These are phyloP conservation scores for Otolemur crassicaudatus DNA, from an alignment of 2,797 vertebrate species.

Conservation along the genomic window DNA sequence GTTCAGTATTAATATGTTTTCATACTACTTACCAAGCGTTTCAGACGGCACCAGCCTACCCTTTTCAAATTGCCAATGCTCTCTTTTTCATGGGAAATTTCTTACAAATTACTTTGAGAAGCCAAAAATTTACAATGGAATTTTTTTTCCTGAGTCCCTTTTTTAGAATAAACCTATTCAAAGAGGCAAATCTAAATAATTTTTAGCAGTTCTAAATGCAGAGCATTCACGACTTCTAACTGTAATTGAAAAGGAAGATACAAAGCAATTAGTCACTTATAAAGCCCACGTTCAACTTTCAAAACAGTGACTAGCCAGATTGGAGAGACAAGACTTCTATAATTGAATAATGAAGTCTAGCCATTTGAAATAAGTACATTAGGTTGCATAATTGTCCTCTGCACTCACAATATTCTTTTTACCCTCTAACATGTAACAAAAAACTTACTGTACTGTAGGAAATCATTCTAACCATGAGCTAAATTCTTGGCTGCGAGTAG, in stretches of 20 bases:
- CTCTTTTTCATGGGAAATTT: conserved; percentile 61
- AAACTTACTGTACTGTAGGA: conserved; percentile 33
- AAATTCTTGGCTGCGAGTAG: conserved; percentile 3
- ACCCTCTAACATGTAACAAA: not conserved
- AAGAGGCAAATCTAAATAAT: conserved; percentile 68
- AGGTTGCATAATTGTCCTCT: conserved; percentile 79
- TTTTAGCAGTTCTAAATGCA: conserved; percentile 71
- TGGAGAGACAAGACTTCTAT: conserved; percentile 67
- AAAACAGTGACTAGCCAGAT: conserved; percentile 74
- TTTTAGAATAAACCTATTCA: conserved; percentile 69
- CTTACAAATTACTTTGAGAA: conserved; percentile 62
- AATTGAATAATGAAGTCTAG: conserved; percentile 79
- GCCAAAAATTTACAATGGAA: conserved; percentile 63
- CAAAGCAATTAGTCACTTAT: conserved; percentile 77
- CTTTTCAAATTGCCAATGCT: conserved; percentile 49
- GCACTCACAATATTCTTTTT: conserved; percentile 76
- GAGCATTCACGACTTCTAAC: conserved; percentile 68
- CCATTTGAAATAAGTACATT: conserved; percentile 77
- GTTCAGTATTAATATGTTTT: conserved; percentile 61
- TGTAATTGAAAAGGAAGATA: conserved; percentile 76
- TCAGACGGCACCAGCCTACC: conserved; percentile 41
- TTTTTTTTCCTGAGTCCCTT: not conserved
- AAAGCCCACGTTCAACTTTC: conserved; percentile 64
- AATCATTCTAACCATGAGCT: conserved; percentile 55
- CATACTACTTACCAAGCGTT: conserved; percentile 42